Evolutionary conservation across 2,888 invertebrate genomes (phyloP).

Genomic region (Andrena haemorrhoa): DNA sequence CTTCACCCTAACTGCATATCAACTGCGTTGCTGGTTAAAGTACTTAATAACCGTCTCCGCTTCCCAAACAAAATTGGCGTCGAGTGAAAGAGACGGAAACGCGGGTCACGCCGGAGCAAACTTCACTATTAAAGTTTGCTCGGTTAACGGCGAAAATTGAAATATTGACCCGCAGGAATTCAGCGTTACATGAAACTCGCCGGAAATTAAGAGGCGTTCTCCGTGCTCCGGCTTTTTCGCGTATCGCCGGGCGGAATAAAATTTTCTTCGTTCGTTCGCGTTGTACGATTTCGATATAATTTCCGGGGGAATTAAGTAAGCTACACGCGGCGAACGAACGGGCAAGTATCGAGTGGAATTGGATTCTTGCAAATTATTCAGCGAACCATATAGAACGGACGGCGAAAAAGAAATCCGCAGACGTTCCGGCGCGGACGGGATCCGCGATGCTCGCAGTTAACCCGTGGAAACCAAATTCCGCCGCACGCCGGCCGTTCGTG

Average conservation of each 20-base stretch:
- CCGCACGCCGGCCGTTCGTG: neutral
- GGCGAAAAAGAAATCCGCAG: neutral
- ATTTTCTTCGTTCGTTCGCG: constrained; percentile 2
- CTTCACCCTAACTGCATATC: too few relatives aligned
- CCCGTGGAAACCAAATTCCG: too few relatives aligned
- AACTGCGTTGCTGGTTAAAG: neutral
- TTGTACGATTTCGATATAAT: neutral
- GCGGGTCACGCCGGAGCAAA: neutral
- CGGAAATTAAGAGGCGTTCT: neutral
- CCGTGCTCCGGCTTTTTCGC: neutral
- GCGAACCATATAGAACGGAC: neutral
- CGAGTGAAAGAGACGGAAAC: neutral
- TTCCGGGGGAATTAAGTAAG: neutral
- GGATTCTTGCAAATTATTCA: neutral
- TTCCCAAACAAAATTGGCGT: neutral
- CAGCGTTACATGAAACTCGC: constrained; percentile 8
- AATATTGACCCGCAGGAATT: constrained; percentile 18
- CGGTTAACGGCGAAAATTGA: constrained; percentile 33
- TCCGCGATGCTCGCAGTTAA: too few relatives aligned
- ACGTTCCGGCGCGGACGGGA: neutral
- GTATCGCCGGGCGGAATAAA: constrained; percentile 3
- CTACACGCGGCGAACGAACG: neutral
- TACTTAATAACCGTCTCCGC: neutral
- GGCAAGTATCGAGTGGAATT: constrained; percentile 1
- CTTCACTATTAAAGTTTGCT: constrained; percentile 14